Conservation (phyloP, 2,888 invertebrate genomes). For the Drosophila kuntzei region DNA sequence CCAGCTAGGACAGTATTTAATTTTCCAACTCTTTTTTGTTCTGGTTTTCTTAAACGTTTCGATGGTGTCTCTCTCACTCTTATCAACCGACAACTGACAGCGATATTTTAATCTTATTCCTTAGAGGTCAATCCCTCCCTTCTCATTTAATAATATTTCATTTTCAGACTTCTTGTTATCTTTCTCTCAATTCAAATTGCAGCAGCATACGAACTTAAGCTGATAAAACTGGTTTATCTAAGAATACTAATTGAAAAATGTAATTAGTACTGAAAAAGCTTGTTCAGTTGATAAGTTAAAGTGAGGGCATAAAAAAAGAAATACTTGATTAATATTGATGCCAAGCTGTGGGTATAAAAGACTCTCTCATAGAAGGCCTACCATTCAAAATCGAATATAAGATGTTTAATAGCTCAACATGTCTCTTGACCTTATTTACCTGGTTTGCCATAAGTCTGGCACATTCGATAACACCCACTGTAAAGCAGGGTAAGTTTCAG, state of each 20-base stretch:
- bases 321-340: neutral
- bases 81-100: neutral
- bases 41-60: neutral
- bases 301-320: neutral
- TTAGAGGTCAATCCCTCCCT: too few species aligned
- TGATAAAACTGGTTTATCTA: constrained; percentile 5
- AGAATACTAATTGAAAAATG: constrained; percentile 1
- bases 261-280: constrained; percentile 1
- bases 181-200: too few species aligned
- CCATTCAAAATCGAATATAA: neutral
- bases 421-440: neutral
- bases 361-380: neutral
- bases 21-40: neutral
- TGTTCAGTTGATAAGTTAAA: constrained; percentile 7
- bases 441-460: constrained; percentile 10
- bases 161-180: too few species aligned
- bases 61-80: neutral
- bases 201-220: neutral
- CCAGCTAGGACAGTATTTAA: too few species aligned
- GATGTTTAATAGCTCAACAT: neutral
- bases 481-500: constrained; percentile 3
- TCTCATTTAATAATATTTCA: too few species aligned
- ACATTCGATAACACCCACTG: neutral
- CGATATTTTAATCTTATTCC: too few species aligned
- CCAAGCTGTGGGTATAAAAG: constrained; percentile 5